Base-by-base conservation (phyloP, 2,113 vertebrate species). In the Channa maculata region DNA sequence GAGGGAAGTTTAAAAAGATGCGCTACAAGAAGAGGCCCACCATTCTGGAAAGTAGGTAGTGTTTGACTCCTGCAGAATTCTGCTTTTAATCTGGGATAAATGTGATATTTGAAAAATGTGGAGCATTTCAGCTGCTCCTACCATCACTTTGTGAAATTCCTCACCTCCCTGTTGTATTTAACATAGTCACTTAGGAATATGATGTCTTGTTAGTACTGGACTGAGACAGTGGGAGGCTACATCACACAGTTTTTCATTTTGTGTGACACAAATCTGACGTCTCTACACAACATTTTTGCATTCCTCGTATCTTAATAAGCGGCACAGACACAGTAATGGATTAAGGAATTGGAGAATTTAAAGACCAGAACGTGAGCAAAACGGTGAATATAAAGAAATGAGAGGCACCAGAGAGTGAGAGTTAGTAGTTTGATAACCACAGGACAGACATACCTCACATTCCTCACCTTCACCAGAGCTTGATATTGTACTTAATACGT, bases 21-120 rank as follows among this genome's bases (percentile, higher is more conserved):
- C 94, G 94, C 46, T 81, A 92, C 6, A 97, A 92, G 94, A 97
- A 96, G 93, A 96, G 98, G 91, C 97, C 98, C 65, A 96, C 96
- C 79, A 90, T 99, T 91, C 96, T 99, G 89, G 94, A 96, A 97
- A 96, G 98, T 99, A 98, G 91, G 96, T 91, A 59, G 45, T 24
- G 51, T 77, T 52, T 48, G 53, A 50, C 41, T 69, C 12, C 43
- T 43, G 2, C 54, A 33, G 37, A 44, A 9, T 61, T 71, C 2
- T 3, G 12, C 45, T 39, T 67, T 62, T 44, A 45, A 65, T 61
- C 12, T 68, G 46, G 15, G 3, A 65, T 36, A 82, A 52, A 72
- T 60, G 43, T 36, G 13, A 14, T 48, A 39, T 67, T 67, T 11
- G 11, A 55, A 33, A 58, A 53, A 44, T 63, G 15, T 50, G 45